Conservation (phyloP, 1,140 invertebrate genomes). For the Brachionus rubens region DNA sequence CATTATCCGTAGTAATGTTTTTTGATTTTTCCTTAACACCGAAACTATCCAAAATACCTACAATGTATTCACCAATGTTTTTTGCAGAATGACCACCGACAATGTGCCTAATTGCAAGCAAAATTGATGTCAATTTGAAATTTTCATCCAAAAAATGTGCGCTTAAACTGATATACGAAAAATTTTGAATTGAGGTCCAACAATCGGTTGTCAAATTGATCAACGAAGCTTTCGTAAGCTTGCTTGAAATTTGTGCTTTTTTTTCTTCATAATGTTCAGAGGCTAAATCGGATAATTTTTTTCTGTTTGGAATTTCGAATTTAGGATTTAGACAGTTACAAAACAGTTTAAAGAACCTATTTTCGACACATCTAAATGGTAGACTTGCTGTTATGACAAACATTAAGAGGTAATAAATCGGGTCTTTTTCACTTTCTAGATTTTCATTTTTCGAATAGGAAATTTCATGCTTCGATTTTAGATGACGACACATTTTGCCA, state of each 20-base stretch:
- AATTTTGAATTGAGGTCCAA: slow-evolving; percentile 22
- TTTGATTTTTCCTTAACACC: neutral
- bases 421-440: neutral
- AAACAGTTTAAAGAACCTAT: neutral
- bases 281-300: neutral
- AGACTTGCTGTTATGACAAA: neutral
- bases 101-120: slow-evolving; percentile 3
- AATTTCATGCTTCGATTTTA: neutral
- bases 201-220: slow-evolving; percentile 32
- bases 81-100: slow-evolving; percentile 5
- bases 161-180: slow-evolving; percentile 14
- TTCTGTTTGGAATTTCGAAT: neutral
- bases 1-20: slow-evolving; percentile 10
- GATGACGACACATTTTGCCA: neutral
- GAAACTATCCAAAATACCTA: neutral
- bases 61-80: neutral
- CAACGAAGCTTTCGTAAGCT: neutral
- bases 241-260: neutral
- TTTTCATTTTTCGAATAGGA: neutral
- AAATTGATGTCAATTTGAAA: neutral
- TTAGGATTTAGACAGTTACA: neutral
- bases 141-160: slow-evolving; percentile 16
- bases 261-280: neutral
- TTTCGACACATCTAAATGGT: neutral
- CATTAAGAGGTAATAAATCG: neutral